Base-by-base conservation (phyloP, 2,113 vertebrate genomes). In the Triplophysa tibetana region DNA sequence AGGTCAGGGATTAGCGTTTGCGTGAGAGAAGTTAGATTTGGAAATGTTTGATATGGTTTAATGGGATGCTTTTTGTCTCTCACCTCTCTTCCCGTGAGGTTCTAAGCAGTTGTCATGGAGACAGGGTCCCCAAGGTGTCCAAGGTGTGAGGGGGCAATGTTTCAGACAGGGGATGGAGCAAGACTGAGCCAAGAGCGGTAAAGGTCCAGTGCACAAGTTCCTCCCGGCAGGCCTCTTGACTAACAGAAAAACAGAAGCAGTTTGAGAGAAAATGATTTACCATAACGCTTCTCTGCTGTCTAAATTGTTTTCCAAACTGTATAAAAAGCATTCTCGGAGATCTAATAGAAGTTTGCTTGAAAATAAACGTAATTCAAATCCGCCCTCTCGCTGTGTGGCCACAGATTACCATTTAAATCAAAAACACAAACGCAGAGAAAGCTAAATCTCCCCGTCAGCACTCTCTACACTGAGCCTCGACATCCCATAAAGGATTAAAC, bases 41-140 rank as follows among this genome's bases (percentile, higher is more conserved):
- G 23, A 43, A 24, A 6, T 80, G 60, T 38, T 64, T 54, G 7
- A 41, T 56, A n/a, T 23, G 19, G 75, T 54, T 45, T 56, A 19
- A 50, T 67, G 19, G 70, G 66, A 65, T 70, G 72, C 50, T 81
- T 50, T 73, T 69, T 17, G 29, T 64, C 43, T 78, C 83, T 72
- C 72, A 96, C 95, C 95, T 95, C 91, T 94, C 56, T 80, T 92
- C n/a, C 89, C 92, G 1, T 89, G 93, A 81, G n/a, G 90, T 29
- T 95, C 91, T 1, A 43, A 88, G 83, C 95, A 95, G 89, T 90
- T 92, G 86, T 95, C 95, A 0, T 86, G 89, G 75, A 90, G 29
- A 81, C 95, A 96, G 26, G 85, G 87, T 1, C 94, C 92, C 95
- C 95, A 96, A 0, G 52, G 54, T 0, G 91, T 90, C 95, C 95